A percentile compares a stretch with the other conserved stretches of the same genome.
Conservation (phyloP, 2,888 invertebrate species). For the Pristionchus entomophagus region DNA sequence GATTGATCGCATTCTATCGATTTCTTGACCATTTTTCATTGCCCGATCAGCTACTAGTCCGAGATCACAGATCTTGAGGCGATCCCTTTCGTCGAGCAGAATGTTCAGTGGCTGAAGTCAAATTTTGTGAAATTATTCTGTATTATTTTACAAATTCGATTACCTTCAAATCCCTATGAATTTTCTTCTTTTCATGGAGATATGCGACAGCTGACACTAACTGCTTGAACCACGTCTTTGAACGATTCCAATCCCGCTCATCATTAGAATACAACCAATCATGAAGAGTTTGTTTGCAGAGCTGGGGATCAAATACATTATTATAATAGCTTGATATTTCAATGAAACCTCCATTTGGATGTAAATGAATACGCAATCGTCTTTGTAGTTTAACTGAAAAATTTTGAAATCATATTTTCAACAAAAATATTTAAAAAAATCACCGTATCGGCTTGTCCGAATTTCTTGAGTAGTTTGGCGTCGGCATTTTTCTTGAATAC, state of each 20-base stretch:
- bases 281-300: neutral
- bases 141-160: neutral
- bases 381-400: neutral
- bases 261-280: neutral
- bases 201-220: neutral
- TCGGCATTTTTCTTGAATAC: neutral
- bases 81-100: neutral
- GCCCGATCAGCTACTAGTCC: neutral
- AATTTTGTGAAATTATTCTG: too few relatives aligned
- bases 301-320: neutral
- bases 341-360: neutral
- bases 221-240: neutral
- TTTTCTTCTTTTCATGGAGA: neutral
- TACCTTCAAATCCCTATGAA: neutral
- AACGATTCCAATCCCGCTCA: neutral
- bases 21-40: neutral
- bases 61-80: neutral
- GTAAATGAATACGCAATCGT: neutral
- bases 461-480: neutral
- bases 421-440: neutral
- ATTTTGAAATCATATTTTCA: neutral
- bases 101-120: neutral
- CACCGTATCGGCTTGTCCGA: neutral
- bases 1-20: neutral
- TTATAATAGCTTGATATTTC: neutral